Conservation (phyloP, 37 sponge, comb jelly and placozoan species). For the Bolinopsis microptera region DNA sequence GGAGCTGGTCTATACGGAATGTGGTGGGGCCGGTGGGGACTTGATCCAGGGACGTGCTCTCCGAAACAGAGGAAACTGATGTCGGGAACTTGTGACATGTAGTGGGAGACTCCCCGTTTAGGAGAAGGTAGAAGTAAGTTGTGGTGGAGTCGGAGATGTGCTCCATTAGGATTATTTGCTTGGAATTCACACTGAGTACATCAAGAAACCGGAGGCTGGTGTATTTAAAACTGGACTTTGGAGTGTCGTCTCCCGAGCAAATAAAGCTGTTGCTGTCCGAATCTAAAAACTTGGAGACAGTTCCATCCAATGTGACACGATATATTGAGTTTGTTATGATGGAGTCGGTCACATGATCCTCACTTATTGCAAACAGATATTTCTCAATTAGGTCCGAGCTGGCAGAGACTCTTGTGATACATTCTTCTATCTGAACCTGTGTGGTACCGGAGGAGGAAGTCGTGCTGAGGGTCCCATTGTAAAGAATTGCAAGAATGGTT, state of each 20-base stretch:
- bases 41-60: neutral
- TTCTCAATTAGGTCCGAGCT: neutral
- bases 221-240: neutral
- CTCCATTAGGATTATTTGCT: neutral
- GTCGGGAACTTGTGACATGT: conserved; percentile 5
- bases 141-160: neutral
- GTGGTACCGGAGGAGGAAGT: neutral
- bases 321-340: neutral
- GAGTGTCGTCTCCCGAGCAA: neutral
- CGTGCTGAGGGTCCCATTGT: neutral
- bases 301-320: neutral
- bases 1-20: neutral
- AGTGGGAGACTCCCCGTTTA: neutral
- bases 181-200: neutral
- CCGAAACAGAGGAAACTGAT: neutral
- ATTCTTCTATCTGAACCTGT: neutral
- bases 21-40: conserved; percentile 1
- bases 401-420: neutral
- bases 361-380: neutral
- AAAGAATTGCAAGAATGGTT: neutral
- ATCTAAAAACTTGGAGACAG: neutral
- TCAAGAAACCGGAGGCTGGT: neutral
- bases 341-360: neutral
- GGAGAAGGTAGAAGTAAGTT: conserved; percentile 6
- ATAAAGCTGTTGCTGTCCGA: neutral